Evolutionary conservation across 2,113 vertebrate genomes (phyloP).

Genomic region (Thinocorus orbignyianus): DNA sequence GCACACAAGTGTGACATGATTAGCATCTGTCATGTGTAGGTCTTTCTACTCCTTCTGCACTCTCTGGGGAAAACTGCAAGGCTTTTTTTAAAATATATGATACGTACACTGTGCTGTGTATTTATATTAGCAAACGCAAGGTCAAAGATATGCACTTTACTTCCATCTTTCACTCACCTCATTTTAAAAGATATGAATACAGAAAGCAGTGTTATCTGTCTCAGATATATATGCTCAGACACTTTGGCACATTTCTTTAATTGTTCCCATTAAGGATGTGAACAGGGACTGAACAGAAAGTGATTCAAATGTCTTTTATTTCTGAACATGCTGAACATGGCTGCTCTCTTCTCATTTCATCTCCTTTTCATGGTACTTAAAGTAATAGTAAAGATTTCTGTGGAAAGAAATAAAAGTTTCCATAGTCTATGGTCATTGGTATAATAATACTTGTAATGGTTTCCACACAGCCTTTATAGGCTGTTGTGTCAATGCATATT

Average conservation of each 20-base stretch:
- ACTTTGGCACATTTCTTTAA: not conserved
- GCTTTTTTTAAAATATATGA: not conserved
- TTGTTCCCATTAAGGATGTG: not conserved
- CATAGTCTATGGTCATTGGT: not conserved
- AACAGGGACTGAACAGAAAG: not conserved
- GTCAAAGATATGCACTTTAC: slow-evolving; percentile 11
- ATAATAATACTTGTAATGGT: slow-evolving; percentile 28
- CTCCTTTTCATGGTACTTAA: not conserved
- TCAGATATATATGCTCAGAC: not conserved
- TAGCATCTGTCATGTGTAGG: slow-evolving; percentile 41
- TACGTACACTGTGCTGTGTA: not conserved
- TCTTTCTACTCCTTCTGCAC: slow-evolving; percentile 22
- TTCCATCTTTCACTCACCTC: not conserved
- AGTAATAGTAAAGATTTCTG: slow-evolving; percentile 6
- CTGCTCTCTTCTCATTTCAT: not conserved
- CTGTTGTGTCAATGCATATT: slow-evolving; percentile 39
- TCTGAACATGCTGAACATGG: not conserved
- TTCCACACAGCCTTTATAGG: not conserved
- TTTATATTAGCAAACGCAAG: slow-evolving; percentile 34
- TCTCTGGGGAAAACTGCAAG: slow-evolving; percentile 9
- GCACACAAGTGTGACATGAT: slow-evolving; percentile 47
- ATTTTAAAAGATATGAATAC: not conserved
- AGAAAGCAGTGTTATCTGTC: not conserved
- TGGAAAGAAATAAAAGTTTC: slow-evolving; percentile 1
- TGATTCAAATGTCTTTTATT: not conserved